Evolutionary conservation across 2,888 invertebrate genomes (phyloP), one percentile per base, ranked within the genome.

Genomic region (Salticus scenicus): DNA sequence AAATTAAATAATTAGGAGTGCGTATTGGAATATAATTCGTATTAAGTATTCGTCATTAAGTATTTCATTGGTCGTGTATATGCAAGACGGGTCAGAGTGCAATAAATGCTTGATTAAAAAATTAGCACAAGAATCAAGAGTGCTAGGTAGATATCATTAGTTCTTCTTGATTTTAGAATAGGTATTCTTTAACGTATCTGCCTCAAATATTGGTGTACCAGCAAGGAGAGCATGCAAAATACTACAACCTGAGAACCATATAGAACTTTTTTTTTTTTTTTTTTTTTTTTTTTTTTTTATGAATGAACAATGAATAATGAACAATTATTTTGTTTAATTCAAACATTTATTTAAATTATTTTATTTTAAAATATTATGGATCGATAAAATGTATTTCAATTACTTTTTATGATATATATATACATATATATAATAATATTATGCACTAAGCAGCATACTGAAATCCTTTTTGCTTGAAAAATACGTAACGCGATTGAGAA

Each of bases 161-260:
- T 98, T 99, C 90, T 95, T 95, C 90, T 96, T 97, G 89, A 99
- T 99, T 89, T 96, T 94, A 57, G 94, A 94, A 91, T 99, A 99
- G 0, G 99, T 99, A 90, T 99, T 98, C 90, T 96, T 97, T 66
- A 99, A 93, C 33, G 96, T 96, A 83, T 94, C 94, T 0, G 99
- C 99, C 92, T 99, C 99, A 92, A 99, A 99, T 4, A 99, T 99
- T 27, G 99, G 99, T 90, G 96, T 96, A 24, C 99, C 99, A 74
- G 98, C 96, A 10, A 99, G 93, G 89, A 99, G 92, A 0, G 99
- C 99, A 92, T 97, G 93, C 97, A 99, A 95, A 89, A 98, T n/a
- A n/a, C n/a, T 98, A 92, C 97, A 98, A 14, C 98, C 99, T 90
- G 99, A 94, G 37, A 99, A 99, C 99, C 99, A 99, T 88, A 98